These are phyloP conservation scores for Harpegnathos saltator DNA, from an alignment of 1,140 invertebrate genomes.

Conservation along the genomic window DNA sequence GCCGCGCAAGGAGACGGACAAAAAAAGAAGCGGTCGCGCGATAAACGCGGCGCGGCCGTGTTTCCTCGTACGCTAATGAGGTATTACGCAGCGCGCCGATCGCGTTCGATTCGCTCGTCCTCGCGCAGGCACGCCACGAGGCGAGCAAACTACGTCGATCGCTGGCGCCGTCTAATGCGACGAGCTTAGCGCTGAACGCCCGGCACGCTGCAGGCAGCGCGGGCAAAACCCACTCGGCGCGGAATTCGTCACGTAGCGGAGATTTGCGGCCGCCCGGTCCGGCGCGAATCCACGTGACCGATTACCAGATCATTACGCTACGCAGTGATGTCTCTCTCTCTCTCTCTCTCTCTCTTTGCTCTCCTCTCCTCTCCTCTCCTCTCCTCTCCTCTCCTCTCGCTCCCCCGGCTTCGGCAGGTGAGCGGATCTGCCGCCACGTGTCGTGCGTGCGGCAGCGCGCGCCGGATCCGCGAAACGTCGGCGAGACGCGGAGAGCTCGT, in stretches of 20 bases:
- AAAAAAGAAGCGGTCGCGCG: constrained; percentile 1
- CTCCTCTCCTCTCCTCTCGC: background rate
- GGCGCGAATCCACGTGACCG: constrained; percentile 74
- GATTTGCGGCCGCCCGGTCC: constrained; percentile 81
- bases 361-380: background rate
- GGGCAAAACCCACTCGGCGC: constrained; percentile 80
- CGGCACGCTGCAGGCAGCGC: constrained; percentile 71
- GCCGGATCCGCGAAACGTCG: background rate
- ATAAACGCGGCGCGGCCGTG: background rate
- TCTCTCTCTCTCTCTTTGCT: background rate
- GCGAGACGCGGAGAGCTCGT: background rate
- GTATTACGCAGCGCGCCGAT: background rate
- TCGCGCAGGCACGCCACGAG: constrained; percentile 28
- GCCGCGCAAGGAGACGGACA: background rate
- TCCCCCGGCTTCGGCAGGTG: background rate
- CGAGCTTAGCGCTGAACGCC: constrained; percentile 71
- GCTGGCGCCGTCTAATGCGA: constrained; percentile 61
- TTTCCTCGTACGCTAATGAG: constrained; percentile 45
- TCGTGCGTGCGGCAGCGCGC: too few species aligned
- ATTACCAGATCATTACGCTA: constrained; percentile 78
- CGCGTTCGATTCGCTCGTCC: constrained; percentile 42
- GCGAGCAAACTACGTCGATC: constrained; percentile 53
- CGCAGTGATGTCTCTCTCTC: constrained; percentile 47
- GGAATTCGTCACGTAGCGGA: constrained; percentile 84
- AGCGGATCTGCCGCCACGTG: background rate